phyloP scores from a whole-genome alignment of 2,888 invertebrate genomes.

The Pachydiplax longipennis region DNA sequence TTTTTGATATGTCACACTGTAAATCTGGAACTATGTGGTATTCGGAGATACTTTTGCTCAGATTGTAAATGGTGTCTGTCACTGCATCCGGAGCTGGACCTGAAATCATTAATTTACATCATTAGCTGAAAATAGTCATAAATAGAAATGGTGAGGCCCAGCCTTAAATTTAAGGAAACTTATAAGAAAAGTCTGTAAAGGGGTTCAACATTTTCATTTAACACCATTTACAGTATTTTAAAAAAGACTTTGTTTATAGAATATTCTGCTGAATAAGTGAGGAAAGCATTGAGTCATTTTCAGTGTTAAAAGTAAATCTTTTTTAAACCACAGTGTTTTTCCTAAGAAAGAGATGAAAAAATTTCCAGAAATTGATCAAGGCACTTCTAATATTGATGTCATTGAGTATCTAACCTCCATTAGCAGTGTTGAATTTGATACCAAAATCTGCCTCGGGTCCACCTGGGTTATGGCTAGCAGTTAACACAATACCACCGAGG shows the following conservation, averaged over 20 bases:
- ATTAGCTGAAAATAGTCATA: too few relatives aligned
- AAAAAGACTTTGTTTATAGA: not conserved
- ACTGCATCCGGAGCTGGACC: slow-evolving; percentile 91
- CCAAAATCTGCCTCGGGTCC: slow-evolving; percentile 98
- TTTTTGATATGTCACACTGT: slow-evolving; percentile 75
- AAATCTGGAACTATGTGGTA: slow-evolving; percentile 84
- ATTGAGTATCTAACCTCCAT: slow-evolving; percentile 73
- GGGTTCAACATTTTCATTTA: not conserved
- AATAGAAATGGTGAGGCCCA: too few relatives aligned
- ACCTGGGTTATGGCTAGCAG: slow-evolving; percentile 99
- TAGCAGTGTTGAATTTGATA: slow-evolving; percentile 97
- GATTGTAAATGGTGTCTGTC: slow-evolving; percentile 86
- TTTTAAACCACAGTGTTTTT: not conserved
- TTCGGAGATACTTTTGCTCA: slow-evolving; percentile 77
- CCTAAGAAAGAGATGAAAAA: not conserved
- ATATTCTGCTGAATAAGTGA: too few relatives aligned
- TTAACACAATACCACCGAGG: slow-evolving; percentile 92
- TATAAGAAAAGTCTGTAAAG: too few relatives aligned
- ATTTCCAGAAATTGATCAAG: not conserved
- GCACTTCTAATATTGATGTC: not conserved
- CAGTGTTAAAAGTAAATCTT: not conserved
- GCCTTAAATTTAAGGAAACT: too few relatives aligned
- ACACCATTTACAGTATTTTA: not conserved
- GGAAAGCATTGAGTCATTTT: too few relatives aligned
- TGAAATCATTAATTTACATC: slow-evolving; percentile 51